Conservation (phyloP, 2,113 vertebrate species). For the Microcebus tavaratra region DNA sequence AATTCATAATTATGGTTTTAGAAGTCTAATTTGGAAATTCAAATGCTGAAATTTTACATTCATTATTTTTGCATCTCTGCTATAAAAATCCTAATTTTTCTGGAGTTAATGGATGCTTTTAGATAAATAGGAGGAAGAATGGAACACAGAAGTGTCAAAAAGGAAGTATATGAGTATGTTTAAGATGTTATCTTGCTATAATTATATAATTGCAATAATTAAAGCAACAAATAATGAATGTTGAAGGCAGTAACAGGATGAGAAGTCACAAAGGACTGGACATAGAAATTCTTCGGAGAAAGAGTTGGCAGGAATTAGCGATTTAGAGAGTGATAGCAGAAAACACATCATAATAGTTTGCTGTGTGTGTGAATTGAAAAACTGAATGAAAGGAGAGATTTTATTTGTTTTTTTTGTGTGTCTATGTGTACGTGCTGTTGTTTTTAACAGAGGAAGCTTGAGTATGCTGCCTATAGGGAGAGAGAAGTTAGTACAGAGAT, state of each 20-base stretch:
- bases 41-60: not conserved
- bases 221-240: not conserved
- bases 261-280: not conserved
- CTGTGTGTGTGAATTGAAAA: not conserved
- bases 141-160: not conserved
- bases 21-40: not conserved
- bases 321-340: not conserved
- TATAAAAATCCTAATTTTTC: not conserved
- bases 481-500: not conserved
- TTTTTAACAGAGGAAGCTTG: not conserved
- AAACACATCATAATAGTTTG: not conserved
- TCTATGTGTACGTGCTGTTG: not conserved
- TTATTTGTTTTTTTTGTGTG: not conserved
- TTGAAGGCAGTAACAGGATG: not conserved
- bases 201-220: not conserved
- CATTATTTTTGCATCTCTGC: not conserved
- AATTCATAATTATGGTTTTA: not conserved
- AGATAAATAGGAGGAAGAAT: not conserved
- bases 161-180: not conserved
- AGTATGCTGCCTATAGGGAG: not conserved
- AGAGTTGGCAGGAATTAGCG: not conserved
- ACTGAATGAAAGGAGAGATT: not conserved
- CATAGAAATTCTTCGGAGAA: not conserved
- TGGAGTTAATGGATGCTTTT: not conserved
- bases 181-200: not conserved